Percentiles rank a stretch among this genome's conserved stretches.
Evolutionary conservation across 2,888 invertebrate genomes (phyloP).

Genomic region (Chymomyza amoena): DNA sequence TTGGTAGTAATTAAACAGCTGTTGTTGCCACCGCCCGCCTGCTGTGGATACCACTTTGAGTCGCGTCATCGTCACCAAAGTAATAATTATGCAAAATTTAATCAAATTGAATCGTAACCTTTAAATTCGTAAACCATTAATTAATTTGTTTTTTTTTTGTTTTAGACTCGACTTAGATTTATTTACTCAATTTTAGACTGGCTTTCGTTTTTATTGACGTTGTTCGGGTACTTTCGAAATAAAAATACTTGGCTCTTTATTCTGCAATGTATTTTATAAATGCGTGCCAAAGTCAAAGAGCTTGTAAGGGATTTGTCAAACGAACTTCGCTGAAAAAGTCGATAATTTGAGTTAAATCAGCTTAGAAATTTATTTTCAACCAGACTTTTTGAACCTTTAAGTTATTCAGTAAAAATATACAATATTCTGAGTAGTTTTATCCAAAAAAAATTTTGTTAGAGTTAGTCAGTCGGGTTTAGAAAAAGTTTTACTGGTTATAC

Average conservation of each 20-base stretch:
- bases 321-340: no score
- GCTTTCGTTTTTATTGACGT: background rate
- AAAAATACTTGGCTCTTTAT: background rate
- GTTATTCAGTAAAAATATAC: no score
- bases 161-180: background rate
- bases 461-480: no score
- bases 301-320: no score
- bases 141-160: conserved; percentile 1
- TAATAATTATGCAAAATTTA: conserved; percentile 60
- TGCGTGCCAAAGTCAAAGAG: no score
- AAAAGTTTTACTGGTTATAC: no score
- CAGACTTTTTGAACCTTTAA: no score
- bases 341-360: no score
- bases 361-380: no score
- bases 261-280: background rate
- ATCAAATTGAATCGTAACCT: conserved; percentile 35
- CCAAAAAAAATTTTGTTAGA: no score
- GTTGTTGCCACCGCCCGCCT: conserved; percentile 16
- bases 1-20: conserved; percentile 50
- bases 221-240: background rate
- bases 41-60: conserved; percentile 3
- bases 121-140: conserved; percentile 38
- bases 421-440: no score
- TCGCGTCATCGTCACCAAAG: conserved; percentile 29
- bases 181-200: background rate